phyloP scores from a whole-genome alignment of 2,113 vertebrate species.

The Onychostoma macrolepis region DNA sequence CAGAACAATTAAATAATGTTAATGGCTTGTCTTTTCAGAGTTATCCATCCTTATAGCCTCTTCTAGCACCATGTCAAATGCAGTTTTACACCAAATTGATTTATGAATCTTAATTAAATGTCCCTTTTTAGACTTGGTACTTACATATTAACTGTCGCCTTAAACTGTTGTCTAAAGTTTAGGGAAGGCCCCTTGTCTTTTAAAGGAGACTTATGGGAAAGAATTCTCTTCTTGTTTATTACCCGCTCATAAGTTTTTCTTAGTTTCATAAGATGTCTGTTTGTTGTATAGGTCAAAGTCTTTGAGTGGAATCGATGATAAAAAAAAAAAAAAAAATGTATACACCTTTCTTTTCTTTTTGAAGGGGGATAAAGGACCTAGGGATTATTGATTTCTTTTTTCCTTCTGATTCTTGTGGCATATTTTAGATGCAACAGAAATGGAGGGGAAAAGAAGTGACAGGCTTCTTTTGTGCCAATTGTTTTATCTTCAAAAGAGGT shows the following conservation, averaged over 20 bases:
- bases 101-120: not conserved
- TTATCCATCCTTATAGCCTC: not conserved
- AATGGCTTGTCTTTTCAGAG: not conserved
- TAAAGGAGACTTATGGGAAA: not conserved
- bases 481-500: conserved; percentile 50
- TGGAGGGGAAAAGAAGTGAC: conserved; percentile 29
- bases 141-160: not conserved
- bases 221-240: not conserved
- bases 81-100: not conserved
- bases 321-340: not conserved
- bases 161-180: not conserved
- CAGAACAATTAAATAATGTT: not conserved
- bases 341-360: conserved; percentile 21
- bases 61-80: not conserved
- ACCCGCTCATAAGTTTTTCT: not conserved
- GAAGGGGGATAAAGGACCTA: not conserved
- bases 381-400: conserved; percentile 42
- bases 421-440: conserved; percentile 39
- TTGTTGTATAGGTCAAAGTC: conserved; percentile 16
- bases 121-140: not conserved
- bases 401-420: conserved; percentile 30
- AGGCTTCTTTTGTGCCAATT: conserved; percentile 29
- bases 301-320: conserved; percentile 15
- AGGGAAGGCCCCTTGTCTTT: not conserved
- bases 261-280: not conserved